These are phyloP conservation scores for Drosophila falleni DNA, from an alignment of 2,888 invertebrate genomes.

Conservation along the genomic window DNA sequence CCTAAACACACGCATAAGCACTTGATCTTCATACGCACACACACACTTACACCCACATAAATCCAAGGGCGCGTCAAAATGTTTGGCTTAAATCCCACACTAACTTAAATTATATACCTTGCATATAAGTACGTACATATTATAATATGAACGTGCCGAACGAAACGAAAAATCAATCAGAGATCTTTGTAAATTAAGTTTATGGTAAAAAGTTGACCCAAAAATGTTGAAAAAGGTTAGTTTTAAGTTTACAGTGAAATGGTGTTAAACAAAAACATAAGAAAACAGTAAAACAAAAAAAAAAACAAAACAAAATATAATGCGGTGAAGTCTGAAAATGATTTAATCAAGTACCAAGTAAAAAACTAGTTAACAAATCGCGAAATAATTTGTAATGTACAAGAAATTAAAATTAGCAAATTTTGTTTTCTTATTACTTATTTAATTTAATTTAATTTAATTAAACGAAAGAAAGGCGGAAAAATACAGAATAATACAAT, in stretches of 20 bases:
- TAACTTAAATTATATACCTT: slow-evolving; percentile 52
- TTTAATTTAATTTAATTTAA: slow-evolving; percentile 86
- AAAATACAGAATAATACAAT: slow-evolving; percentile 62
- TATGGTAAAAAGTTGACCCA: slow-evolving; percentile 71
- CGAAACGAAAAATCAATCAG: slow-evolving; percentile 55
- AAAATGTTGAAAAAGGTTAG: slow-evolving; percentile 70
- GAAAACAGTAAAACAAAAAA: slow-evolving; percentile 32
- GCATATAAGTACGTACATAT: slow-evolving; percentile 34
- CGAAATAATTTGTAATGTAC: slow-evolving; percentile 67
- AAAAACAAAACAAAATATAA: slow-evolving; percentile 51
- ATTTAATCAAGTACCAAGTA: slow-evolving; percentile 82
- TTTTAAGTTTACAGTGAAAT: slow-evolving; percentile 62
- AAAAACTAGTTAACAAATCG: slow-evolving; percentile 60
- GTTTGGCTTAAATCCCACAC: slow-evolving; percentile 33
- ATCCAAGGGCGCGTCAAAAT: slow-evolving; percentile 31
- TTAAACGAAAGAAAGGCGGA: slow-evolving; percentile 83
- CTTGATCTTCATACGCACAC: slow-evolving; percentile 45
- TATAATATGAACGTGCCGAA: slow-evolving; percentile 44
- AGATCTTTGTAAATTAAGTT: slow-evolving; percentile 76
- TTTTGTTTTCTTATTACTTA: slow-evolving; percentile 66
- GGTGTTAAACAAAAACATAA: slow-evolving; percentile 44
- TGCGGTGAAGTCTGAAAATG: slow-evolving; percentile 84
- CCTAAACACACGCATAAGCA: slow-evolving; percentile 28
- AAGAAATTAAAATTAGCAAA: slow-evolving; percentile 67
- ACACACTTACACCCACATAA: slow-evolving; percentile 14